phyloP scores from a whole-genome alignment of 2,113 vertebrate species.

The Grantiella picta region DNA sequence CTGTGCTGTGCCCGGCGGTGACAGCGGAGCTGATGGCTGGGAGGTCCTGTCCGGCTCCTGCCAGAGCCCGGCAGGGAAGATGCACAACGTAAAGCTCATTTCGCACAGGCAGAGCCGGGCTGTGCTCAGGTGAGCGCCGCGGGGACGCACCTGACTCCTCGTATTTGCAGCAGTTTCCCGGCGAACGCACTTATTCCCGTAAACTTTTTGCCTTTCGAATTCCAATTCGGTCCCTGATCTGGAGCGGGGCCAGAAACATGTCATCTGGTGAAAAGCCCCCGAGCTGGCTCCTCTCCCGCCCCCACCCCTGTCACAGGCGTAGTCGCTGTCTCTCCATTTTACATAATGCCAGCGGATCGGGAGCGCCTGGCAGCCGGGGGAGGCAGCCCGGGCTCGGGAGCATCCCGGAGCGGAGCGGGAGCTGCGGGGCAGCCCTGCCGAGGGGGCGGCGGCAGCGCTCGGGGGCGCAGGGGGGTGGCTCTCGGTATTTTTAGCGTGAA shows the following conservation, averaged over 20 bases:
- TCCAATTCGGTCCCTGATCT: not conserved
- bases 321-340: conserved; percentile 27
- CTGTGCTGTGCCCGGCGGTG: not conserved
- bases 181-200: accelerated
- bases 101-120: not conserved
- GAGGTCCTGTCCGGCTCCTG: not conserved
- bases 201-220: not conserved
- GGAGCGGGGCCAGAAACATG: conserved; percentile 39
- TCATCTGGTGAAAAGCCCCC: not conserved
- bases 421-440: not conserved
- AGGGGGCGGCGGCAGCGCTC: not conserved
- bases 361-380: conserved; percentile 59
- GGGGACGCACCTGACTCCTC: not conserved
- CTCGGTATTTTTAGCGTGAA: not conserved
- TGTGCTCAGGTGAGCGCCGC: not conserved
- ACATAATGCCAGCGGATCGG: conserved; percentile 46
- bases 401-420: not conserved
- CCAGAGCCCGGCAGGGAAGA: not conserved
- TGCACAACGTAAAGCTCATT: not conserved
- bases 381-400: not conserved
- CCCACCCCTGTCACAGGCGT: not conserved
- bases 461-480: not conserved
- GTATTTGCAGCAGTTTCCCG: not conserved
- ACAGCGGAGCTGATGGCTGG: not conserved
- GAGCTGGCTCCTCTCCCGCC: conserved; percentile 17